Base-by-base conservation (phyloP, 1,140 invertebrate species). In the Drosophila tsacasi region DNA sequence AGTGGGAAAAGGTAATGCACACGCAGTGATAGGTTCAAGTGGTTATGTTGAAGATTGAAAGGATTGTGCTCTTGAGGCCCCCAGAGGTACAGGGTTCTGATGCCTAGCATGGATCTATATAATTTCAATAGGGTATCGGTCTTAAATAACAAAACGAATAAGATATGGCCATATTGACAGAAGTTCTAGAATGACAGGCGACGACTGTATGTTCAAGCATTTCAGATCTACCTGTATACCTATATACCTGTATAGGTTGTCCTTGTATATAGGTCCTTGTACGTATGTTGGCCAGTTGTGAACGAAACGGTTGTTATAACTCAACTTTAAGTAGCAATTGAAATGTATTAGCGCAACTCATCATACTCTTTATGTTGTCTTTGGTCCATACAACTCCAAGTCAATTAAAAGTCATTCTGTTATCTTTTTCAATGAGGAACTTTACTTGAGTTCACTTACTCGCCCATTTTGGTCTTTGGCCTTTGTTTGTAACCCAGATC, bases 371-470 rank as follows among this genome's bases (percentile, higher is more conserved):
- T 7, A 3, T 27, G 10, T 50, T n/a, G 25, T 17, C 12, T 6
- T 30, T 30, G 5, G 5, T 30, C 17, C 2, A 12, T 10, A 19
- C 27, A 52, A 19, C 27, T n/a, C 49, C 27, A 4, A 52, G 17
- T 52, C 47, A 50, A 50, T 50, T 50, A 50, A 9, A 50, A 27
- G 2, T 1, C 25, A 15, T 9, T 13, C 13, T 21, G 19, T 15
- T 55, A 37, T 57, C 54, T 57, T n/a, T 39, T 57, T 57, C 35
- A 57, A 40, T 57, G 35, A 25, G 55, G 35, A 58, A 42, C 21
- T 58, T 23, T 42, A 58, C 35, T 44, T 44, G 23, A 58, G 17
- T 58, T 58, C 35, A 58, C 15, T 42, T 58, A 58, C 23, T 13
- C 23, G 17, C 17, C 35, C 35, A 42, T 44, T 40, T 23, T 58